A percentile compares a stretch with the other conserved stretches of the same genome.
Conservation (phyloP, 2,888 invertebrate genomes). For the Caenorhabditis wallacei region DNA sequence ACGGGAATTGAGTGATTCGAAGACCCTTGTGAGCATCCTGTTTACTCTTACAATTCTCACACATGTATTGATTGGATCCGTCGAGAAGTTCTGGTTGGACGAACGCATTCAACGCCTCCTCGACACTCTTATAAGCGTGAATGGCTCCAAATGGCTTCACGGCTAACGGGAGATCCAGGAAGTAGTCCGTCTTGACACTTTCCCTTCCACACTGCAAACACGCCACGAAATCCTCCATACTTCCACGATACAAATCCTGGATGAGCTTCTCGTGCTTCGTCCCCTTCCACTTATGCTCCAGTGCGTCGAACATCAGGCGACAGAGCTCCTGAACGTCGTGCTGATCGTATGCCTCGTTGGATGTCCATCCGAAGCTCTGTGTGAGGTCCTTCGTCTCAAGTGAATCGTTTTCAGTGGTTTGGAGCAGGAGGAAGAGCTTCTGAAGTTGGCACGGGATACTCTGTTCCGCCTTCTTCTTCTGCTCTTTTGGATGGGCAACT, state of each 20-base stretch:
- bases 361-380: constrained; percentile 93
- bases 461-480: constrained; percentile 85
- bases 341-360: constrained; percentile 93
- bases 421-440: constrained; percentile 90
- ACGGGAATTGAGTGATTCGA: constrained; percentile 91
- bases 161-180: constrained; percentile 91
- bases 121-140: constrained; percentile 90
- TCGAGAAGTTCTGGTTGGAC: constrained; percentile 91
- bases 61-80: constrained; percentile 91
- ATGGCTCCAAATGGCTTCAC: constrained; percentile 90
- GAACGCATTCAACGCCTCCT: constrained; percentile 91
- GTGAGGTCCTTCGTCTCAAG: constrained; percentile 93
- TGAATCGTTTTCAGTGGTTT: constrained; percentile 90
- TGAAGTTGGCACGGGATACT: constrained; percentile 93
- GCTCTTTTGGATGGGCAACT: constrained; percentile 28
- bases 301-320: constrained; percentile 93
- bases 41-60: constrained; percentile 91
- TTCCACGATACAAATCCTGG: constrained; percentile 88
- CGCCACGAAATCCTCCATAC: constrained; percentile 93
- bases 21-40: constrained; percentile 93
- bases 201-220: constrained; percentile 90
- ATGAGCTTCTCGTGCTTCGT: constrained; percentile 91
- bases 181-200: constrained; percentile 90
- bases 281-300: constrained; percentile 90
- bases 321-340: constrained; percentile 94